Evolutionary conservation across 2,888 invertebrate genomes (phyloP).

Genomic region (Ichneumon xanthorius): DNA sequence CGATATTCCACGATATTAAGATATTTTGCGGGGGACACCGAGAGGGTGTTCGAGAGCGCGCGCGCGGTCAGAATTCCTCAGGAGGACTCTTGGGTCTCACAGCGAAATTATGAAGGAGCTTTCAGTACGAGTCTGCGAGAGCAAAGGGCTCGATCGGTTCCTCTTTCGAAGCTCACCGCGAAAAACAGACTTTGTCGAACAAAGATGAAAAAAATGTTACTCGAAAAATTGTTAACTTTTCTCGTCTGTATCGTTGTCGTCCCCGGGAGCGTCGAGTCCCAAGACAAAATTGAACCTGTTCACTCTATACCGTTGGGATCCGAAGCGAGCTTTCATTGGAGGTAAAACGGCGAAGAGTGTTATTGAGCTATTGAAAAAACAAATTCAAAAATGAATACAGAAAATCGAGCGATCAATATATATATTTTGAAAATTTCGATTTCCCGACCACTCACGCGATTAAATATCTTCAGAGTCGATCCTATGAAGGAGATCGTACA

Average conservation of each 20-base stretch:
- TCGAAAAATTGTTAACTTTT: neutral
- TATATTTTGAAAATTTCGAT: neutral
- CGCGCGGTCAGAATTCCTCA: conserved; percentile 59
- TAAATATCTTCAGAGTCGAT: conserved; percentile 75
- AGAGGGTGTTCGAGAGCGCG: conserved; percentile 55
- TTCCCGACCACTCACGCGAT: neutral
- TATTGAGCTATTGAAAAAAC: neutral
- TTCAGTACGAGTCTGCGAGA: conserved; percentile 38
- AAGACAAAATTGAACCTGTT: conserved; percentile 64
- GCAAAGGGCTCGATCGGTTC: conserved; percentile 23
- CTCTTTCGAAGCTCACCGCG: neutral
- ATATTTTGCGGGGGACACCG: conserved; percentile 60
- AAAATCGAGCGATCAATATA: neutral
- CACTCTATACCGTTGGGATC: conserved; percentile 82
- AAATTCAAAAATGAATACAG: neutral
- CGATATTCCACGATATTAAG: conserved; percentile 70
- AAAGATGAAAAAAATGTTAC: conserved; percentile 42
- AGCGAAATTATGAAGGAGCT: conserved; percentile 23
- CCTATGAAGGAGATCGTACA: conserved; percentile 75
- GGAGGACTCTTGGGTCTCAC: conserved; percentile 33
- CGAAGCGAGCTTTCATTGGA: conserved; percentile 82
- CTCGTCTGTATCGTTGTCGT: conserved; percentile 17
- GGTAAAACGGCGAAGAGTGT: conserved; percentile 70
- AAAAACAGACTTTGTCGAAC: conserved; percentile 12
- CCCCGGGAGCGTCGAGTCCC: conserved; percentile 11